Evolutionary conservation across 2,888 invertebrate genomes (phyloP).

Genomic region (Drosophila bunnanda): DNA sequence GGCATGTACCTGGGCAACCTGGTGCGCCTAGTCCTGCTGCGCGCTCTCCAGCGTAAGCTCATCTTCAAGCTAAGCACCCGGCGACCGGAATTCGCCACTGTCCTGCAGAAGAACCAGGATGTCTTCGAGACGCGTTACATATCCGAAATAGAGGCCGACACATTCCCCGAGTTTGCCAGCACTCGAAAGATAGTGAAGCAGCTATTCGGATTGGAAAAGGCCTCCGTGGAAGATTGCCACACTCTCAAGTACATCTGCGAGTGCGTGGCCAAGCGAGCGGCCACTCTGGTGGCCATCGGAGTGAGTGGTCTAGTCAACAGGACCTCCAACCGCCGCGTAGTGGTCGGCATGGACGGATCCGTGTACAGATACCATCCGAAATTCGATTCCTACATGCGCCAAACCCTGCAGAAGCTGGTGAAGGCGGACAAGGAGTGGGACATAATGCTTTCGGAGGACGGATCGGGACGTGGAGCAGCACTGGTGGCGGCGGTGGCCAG

Average conservation of each 20-base stretch:
- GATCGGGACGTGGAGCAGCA: conserved; percentile 97
- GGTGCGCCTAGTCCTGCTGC: conserved; percentile 92
- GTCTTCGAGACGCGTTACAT: conserved; percentile 98
- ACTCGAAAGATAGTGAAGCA: conserved; percentile 93
- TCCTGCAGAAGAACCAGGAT: conserved; percentile 85
- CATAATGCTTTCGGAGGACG: conserved; percentile 97
- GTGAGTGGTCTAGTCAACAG: conserved; percentile 94
- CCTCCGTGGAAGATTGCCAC: conserved; percentile 94
- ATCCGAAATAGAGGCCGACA: conserved; percentile 97
- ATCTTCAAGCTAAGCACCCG: conserved; percentile 66
- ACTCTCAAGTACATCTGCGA: conserved; percentile 96
- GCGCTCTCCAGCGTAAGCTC: conserved; percentile 90
- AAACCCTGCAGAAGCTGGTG: conserved; percentile 91
- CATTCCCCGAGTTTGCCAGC: conserved; percentile 90
- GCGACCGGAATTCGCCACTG: conserved; percentile 51
- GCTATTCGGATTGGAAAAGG: conserved; percentile 86
- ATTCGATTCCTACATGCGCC: conserved; percentile 96
- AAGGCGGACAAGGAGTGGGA: conserved; percentile 92
- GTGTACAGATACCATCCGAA: conserved; percentile 98
- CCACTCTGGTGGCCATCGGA: conserved; percentile 95
- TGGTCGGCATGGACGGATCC: conserved; percentile 98
- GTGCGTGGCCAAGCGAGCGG: conserved; percentile 94
- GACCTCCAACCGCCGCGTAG: conserved; percentile 93
- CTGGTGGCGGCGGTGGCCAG: conserved; percentile 95
- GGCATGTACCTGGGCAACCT: conserved; percentile 99